phyloP scores from a whole-genome alignment of 2,113 vertebrate genomes.

The Silurus glanis region DNA sequence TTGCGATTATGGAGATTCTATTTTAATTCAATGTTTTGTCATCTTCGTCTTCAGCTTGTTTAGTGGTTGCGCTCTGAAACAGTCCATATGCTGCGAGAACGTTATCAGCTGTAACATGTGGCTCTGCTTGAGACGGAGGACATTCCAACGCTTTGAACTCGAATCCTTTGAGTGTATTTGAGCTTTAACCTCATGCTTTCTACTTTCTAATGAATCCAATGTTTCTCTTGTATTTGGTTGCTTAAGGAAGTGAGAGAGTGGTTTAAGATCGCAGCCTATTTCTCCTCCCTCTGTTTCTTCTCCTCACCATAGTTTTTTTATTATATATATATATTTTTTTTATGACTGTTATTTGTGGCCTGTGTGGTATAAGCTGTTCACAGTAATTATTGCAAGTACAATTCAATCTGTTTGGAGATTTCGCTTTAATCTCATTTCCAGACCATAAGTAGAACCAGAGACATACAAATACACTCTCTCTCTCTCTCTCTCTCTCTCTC shows the following conservation, averaged over 20 bases:
- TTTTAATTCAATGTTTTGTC: background rate
- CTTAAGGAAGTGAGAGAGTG: constrained; percentile 52
- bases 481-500: constrained; percentile 59
- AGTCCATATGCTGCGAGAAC: constrained; percentile 22
- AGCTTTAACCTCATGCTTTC: constrained; percentile 24
- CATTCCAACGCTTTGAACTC: constrained; percentile 36
- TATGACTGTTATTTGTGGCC: constrained; percentile 72
- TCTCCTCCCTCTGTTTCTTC: constrained; percentile 22
- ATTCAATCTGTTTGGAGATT: constrained; percentile 72
- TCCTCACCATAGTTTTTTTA: constrained; percentile 46
- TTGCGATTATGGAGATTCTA: background rate
- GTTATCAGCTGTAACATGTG: constrained; percentile 29
- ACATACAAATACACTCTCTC: constrained; percentile 53
- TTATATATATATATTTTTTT: constrained; percentile 42
- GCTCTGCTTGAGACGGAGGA: constrained; percentile 2
- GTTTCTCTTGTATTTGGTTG: constrained; percentile 63
- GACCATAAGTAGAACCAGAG: constrained; percentile 69
- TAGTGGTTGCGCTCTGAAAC: background rate
- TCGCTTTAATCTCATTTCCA: constrained; percentile 72
- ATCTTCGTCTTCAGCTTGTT: constrained; percentile 8
- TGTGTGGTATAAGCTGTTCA: constrained; percentile 76
- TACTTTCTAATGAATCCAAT: constrained; percentile 65
- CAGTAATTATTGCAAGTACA: constrained; percentile 76
- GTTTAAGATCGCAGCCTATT: constrained; percentile 59
- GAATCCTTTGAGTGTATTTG: constrained; percentile 36